Base-by-base conservation (phyloP, 2,888 invertebrate genomes). In the Ernsta delagoae region DNA sequence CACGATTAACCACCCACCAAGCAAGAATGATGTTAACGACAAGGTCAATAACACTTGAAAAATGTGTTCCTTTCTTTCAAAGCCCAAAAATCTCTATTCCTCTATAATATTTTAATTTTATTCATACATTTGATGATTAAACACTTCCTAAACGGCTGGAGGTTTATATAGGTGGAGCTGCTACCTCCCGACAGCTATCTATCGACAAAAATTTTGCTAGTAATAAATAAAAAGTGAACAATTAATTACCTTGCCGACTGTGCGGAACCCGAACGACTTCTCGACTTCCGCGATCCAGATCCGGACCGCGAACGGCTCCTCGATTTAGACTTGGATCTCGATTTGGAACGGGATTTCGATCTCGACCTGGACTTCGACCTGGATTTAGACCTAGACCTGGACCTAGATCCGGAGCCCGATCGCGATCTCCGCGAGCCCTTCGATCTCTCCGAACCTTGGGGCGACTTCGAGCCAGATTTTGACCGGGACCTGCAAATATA, bases 381-480 rank as follows among this genome's bases (percentile, higher is more conserved):
- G 0, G 85, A 86, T 74, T 76, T 77, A 0, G 87, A 87, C 4
- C 75, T 73, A 12, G 71, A 73, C 53, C 66, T n/a, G n/a, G 77
- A 76, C 41, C 76, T 75, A 31, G 85, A 84, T 2, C 76, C 72
- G 6, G 86, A 85, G 2, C 73, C 79, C 0, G 85, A 87, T 31
- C 82, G 74, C 0, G 86, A 85, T 48, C 80, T 75, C 31, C 78
- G 78, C 12, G 86, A 86, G 0, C 76, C 79, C 61, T 84, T 85
- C 8, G 88, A 88, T 71, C 78, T 79, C 77, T 92, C 77, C 73
- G 93, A 79, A 53, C 87, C 85, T 57, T 81, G 82, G 0, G 87
- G 88, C 1, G 87, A 87, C 62, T 89, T 89, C 0, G 94, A 94
- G 0, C 85, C 88, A 0, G 95, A 90, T 76, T 89, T 88, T 1